phyloP scores from a whole-genome alignment of 2,888 invertebrate genomes.

The Coenonympha glycerion region DNA sequence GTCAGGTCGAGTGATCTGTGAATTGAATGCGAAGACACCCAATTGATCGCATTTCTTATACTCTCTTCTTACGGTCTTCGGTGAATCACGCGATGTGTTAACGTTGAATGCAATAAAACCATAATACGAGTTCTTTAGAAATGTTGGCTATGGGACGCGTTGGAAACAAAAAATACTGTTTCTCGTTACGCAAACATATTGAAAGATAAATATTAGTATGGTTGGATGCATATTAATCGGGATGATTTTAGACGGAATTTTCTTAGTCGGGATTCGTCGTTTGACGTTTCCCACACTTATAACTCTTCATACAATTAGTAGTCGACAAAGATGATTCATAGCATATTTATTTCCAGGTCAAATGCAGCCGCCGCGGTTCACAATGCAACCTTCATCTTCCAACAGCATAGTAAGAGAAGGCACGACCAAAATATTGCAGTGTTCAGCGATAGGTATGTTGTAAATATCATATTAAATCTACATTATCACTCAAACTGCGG shows the following conservation, averaged over 20 bases:
- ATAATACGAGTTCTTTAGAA: background rate
- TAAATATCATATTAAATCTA: background rate
- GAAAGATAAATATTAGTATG: too few relatives aligned
- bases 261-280: too few relatives aligned
- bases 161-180: too few relatives aligned
- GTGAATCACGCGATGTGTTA: constrained; percentile 32
- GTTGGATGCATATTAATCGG: too few relatives aligned
- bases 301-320: too few relatives aligned
- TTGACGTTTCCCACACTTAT: too few relatives aligned
- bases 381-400: constrained; percentile 89
- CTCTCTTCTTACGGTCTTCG: constrained; percentile 24
- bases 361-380: constrained; percentile 91
- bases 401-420: constrained; percentile 91
- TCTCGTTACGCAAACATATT: too few relatives aligned
- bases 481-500: background rate
- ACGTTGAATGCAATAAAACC: constrained; percentile 4
- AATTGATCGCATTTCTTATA: constrained; percentile 43
- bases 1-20: constrained; percentile 40
- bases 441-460: constrained; percentile 80
- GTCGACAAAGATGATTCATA: too few relatives aligned
- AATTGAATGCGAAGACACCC: constrained; percentile 45
- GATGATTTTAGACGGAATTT: too few relatives aligned
- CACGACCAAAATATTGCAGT: constrained; percentile 93
- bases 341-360: constrained; percentile 56
- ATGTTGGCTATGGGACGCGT: background rate